Percentiles rank a stretch among this genome's conserved stretches.
phyloP scores from a whole-genome alignment of 2,888 invertebrate genomes.

The Cataglyphis livida region DNA sequence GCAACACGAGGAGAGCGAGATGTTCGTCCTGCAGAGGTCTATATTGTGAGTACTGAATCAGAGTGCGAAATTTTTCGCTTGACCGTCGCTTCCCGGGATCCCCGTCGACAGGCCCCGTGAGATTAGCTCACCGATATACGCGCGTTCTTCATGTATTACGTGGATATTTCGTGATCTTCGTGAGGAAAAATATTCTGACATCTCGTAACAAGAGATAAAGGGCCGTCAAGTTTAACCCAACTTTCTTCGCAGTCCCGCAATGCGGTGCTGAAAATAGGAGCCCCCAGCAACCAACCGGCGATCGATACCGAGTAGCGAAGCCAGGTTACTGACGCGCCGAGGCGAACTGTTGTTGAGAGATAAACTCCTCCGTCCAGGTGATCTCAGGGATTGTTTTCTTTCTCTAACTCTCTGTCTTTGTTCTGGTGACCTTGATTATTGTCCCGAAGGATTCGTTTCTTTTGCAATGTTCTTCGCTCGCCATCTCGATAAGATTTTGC shows the following conservation, averaged over 20 bases:
- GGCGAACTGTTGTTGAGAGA: constrained; percentile 38
- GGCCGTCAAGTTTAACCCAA: not conserved
- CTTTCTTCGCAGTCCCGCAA: constrained; percentile 68
- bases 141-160: not conserved
- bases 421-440: not conserved
- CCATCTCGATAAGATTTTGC: not conserved
- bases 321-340: constrained; percentile 55
- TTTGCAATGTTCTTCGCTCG: not conserved
- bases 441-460: not conserved
- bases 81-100: too few relatives aligned
- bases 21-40: constrained; percentile 81
- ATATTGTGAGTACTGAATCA: constrained; percentile 72
- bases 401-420: not conserved
- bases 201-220: not conserved
- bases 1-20: constrained; percentile 75
- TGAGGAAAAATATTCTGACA: not conserved
- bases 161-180: not conserved
- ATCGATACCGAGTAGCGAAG: constrained; percentile 69
- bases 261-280: constrained; percentile 80
- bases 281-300: constrained; percentile 57
- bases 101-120: not conserved
- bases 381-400: not conserved
- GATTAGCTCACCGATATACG: not conserved
- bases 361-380: not conserved
- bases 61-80: constrained; percentile 1